phyloP scores from a whole-genome alignment of 2,113 vertebrate genomes.

The Cryptoleucopteryx plumbea region DNA sequence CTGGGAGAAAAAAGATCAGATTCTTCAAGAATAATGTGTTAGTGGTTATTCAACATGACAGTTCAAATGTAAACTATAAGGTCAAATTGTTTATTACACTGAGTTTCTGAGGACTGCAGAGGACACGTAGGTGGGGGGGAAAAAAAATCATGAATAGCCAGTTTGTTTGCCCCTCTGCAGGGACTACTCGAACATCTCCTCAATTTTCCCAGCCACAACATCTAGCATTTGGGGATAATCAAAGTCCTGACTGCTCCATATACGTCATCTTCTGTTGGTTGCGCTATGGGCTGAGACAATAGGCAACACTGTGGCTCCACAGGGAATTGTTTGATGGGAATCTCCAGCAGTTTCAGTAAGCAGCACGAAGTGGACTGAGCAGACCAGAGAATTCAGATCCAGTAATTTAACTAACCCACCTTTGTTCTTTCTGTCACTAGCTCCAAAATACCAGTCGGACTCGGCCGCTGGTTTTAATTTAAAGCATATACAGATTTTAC shows the following conservation, averaged over 20 bases:
- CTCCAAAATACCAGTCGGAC: background rate
- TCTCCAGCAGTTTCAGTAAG: background rate
- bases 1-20: background rate
- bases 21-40: background rate
- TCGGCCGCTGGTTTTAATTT: background rate
- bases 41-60: background rate
- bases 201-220: background rate
- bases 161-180: background rate
- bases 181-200: background rate
- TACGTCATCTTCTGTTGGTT: background rate
- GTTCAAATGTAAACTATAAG: background rate
- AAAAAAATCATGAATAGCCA: background rate
- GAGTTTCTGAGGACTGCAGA: background rate
- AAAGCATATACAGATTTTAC: background rate
- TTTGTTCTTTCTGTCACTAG: background rate
- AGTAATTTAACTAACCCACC: background rate
- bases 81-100: background rate
- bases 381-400: background rate
- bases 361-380: background rate
- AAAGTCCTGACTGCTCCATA: background rate
- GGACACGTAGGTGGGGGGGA: background rate
- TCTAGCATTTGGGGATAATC: background rate
- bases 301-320: background rate
- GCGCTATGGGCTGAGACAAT: background rate
- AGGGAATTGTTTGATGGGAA: background rate